Base-by-base conservation (phyloP, 2,113 vertebrate species). In the Leucosticte australis region DNA sequence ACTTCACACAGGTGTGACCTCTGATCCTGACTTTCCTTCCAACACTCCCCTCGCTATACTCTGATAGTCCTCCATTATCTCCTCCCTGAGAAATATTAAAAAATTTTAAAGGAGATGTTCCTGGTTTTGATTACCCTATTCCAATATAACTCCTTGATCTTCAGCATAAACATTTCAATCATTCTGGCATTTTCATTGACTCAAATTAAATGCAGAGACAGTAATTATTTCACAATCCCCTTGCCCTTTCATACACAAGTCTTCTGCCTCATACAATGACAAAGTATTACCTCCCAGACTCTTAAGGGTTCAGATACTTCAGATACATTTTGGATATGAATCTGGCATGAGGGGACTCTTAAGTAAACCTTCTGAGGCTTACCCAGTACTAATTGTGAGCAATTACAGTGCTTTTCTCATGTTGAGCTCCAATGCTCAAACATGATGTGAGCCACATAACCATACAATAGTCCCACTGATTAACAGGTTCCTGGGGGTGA, bases 141-240 rank as follows among this genome's bases (percentile, higher is more conserved):
- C 46, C 86, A 83, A 62, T 92, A 79, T 83, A 80, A 64, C 69
- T 94, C 90, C 88, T 96, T 94, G 88, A 94, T 95, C 93, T 96
- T 92, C 86, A 79, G 65, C 93, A 90, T 89, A 96, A 96, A 97
- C 95, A 97, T 88, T 92, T 97, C 92, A 95, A 97, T 96, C 95
- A 96, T 87, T 79, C 83, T 93, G 92, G 94, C 94, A 90, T 93
- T 96, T 96, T 96, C 92, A 97, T 78, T 73, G 86, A 96, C 94
- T 97, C 89, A 92, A 93, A 97, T 96, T 96, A 95, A 96, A 96
- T 53, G 88, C 80, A 93, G 88, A 90, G 79, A 42, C 46, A 86
- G 89, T 95, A 95, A 96, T 96, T 94, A 95, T 93, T 92, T 96
- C 79, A 78, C 80, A 94, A 67, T 84, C 85, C 83, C 83, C 57